Conservation (phyloP, 2,797 vertebrate genomes). For the Rhabdomys pumilio region DNA sequence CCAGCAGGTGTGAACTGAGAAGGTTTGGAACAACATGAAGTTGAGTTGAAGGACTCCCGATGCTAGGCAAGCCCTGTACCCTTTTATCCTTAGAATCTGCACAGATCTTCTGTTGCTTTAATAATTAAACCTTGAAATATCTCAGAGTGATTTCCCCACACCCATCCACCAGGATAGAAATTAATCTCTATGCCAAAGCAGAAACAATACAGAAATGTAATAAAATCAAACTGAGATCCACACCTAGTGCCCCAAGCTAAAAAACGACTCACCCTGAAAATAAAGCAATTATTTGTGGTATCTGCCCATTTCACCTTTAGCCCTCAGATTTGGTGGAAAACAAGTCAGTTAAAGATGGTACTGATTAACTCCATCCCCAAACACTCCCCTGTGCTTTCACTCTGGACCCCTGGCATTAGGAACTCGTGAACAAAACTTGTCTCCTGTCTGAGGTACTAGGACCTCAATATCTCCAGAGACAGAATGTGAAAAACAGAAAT, state of each 20-base stretch:
- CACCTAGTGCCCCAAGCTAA: neutral
- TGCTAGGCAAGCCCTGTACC: neutral
- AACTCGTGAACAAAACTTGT: neutral
- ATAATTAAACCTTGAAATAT: slow-evolving; percentile 56
- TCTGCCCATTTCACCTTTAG: slow-evolving; percentile 63
- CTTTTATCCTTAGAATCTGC: neutral
- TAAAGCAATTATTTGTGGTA: slow-evolving; percentile 64
- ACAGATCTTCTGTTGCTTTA: slow-evolving; percentile 51
- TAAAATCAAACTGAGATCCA: slow-evolving; percentile 18
- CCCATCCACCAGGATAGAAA: neutral
- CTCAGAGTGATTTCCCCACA: neutral
- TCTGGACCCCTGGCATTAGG: neutral
- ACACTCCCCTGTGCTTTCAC: neutral
- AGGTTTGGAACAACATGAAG: neutral
- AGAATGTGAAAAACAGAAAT: neutral
- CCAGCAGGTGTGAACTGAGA: neutral
- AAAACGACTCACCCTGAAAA: slow-evolving; percentile 63
- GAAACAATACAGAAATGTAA: slow-evolving; percentile 4
- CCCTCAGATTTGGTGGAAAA: slow-evolving; percentile 62
- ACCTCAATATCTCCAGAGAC: neutral
- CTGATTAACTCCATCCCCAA: slow-evolving; percentile 66
- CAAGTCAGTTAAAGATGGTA: slow-evolving; percentile 48
- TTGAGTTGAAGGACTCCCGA: neutral
- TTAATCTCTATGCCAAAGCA: slow-evolving; percentile 58
- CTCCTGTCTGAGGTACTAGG: neutral